Evolutionary conservation across 2,797 vertebrate genomes (phyloP).

Genomic region (Podargus strigoides): DNA sequence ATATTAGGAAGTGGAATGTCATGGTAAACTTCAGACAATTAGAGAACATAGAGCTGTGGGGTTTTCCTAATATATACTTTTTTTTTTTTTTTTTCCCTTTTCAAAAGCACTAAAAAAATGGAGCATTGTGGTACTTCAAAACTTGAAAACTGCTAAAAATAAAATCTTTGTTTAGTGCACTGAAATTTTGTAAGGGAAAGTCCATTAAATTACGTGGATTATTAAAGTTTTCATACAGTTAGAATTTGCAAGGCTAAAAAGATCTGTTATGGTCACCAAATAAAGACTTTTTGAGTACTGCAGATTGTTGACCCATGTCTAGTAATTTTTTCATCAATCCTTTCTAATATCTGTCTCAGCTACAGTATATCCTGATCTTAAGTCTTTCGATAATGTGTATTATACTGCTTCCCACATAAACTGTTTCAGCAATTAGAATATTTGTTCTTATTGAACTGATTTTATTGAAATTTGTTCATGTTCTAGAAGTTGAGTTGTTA

Average conservation of each 20-base stretch:
- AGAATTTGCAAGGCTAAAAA: neutral
- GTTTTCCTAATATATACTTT: neutral
- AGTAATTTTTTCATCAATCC: neutral
- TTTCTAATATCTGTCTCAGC: neutral
- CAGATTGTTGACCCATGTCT: neutral
- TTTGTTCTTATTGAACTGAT: neutral
- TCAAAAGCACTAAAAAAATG: neutral
- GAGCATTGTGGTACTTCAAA: neutral
- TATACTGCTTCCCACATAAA: neutral
- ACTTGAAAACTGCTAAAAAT: neutral
- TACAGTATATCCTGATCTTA: neutral
- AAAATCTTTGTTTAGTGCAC: neutral
- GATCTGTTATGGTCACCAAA: neutral
- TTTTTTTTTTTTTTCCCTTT: neutral
- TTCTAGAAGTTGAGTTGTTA: neutral
- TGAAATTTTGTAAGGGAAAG: neutral
- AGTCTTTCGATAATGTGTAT: neutral
- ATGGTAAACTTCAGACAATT: neutral
- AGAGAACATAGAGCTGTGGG: neutral
- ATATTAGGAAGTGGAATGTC: neutral
- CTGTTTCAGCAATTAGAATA: neutral
- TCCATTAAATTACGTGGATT: neutral
- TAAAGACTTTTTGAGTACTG: neutral
- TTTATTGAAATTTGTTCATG: neutral
- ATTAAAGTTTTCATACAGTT: neutral